Evolutionary conservation across 2,797 vertebrate genomes (phyloP).

Genomic region (Falco naumanni): DNA sequence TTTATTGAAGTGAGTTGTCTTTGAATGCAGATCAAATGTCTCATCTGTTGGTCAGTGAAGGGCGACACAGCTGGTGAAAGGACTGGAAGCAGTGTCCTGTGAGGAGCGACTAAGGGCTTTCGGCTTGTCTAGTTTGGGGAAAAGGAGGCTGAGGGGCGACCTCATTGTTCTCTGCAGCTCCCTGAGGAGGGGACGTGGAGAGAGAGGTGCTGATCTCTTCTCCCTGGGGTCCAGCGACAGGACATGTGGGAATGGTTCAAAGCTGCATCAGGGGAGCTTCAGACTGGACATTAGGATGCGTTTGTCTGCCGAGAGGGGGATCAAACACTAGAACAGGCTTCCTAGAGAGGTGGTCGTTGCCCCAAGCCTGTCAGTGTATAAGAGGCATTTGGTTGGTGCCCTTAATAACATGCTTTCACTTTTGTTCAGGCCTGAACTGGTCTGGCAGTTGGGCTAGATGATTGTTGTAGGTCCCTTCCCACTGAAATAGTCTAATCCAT

Average conservation of each 20-base stretch:
- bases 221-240: too few relatives aligned
- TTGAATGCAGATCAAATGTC: background rate
- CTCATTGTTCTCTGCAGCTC: too few relatives aligned
- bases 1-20: background rate
- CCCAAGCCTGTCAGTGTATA: background rate
- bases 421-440: too few relatives aligned
- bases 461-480: too few relatives aligned
- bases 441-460: too few relatives aligned
- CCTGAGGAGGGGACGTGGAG: too few relatives aligned
- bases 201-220: too few relatives aligned
- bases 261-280: too few relatives aligned
- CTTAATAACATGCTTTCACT: background rate
- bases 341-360: background rate
- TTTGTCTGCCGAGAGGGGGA: background rate
- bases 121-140: too few relatives aligned
- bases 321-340: background rate
- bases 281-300: background rate
- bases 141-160: too few relatives aligned
- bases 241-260: too few relatives aligned
- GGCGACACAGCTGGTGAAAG: background rate
- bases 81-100: background rate
- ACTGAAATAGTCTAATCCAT: background rate
- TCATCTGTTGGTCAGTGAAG: background rate
- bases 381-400: background rate
- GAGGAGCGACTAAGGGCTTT: too few relatives aligned